phyloP scores from a whole-genome alignment of 92 coral and sea anemone species.

The Desmophyllum pertusum region DNA sequence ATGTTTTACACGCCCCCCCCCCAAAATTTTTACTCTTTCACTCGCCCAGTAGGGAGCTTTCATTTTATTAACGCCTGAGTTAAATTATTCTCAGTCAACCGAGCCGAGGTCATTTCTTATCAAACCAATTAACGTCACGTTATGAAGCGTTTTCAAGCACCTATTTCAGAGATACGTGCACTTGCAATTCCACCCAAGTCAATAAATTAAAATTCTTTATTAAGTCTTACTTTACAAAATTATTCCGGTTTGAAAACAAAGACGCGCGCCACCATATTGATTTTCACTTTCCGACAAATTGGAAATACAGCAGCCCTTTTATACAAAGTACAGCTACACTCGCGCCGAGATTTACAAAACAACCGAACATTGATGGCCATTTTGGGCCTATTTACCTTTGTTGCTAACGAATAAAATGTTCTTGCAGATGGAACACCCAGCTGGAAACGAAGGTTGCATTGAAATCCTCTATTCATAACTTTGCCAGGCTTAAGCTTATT shows the following conservation, averaged over 20 bases:
- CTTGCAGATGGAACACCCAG: not conserved
- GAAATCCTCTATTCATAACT: not conserved
- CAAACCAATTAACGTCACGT: constrained; percentile 22
- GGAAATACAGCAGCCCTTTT: not conserved
- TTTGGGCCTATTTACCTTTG: not conserved
- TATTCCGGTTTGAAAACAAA: not conserved
- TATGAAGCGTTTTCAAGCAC: not conserved
- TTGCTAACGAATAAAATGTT: not conserved
- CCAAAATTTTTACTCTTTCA: no score
- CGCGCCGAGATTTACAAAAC: not conserved
- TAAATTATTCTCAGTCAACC: not conserved
- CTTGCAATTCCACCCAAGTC: not conserved
- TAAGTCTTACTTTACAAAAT: no score
- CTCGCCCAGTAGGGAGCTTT: no score
- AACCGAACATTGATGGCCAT: not conserved
- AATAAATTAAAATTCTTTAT: not conserved
- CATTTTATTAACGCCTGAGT: constrained; percentile 6
- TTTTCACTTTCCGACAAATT: not conserved
- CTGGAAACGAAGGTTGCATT: no score
- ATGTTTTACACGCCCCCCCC: no score
- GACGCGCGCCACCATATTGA: not conserved
- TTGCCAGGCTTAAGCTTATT: no score
- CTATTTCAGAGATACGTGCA: not conserved
- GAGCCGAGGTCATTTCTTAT: constrained; percentile 21
- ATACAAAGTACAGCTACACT: not conserved